A percentile compares a stretch with the other conserved stretches of the same genome.
phyloP scores from a whole-genome alignment of 2,888 invertebrate species.

The Oscheius sp. region DNA sequence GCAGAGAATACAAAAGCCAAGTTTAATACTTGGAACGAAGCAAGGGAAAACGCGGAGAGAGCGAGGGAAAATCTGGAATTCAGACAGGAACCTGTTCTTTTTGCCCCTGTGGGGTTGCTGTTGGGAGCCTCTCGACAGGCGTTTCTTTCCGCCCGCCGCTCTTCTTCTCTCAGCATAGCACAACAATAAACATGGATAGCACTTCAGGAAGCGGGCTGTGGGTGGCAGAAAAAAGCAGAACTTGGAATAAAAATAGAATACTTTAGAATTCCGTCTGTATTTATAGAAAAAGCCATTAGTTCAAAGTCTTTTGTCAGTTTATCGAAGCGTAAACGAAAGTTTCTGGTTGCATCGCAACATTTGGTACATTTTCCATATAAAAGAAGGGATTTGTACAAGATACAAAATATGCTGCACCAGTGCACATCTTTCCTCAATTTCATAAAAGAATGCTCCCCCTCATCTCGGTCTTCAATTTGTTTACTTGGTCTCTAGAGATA shows the following conservation, averaged over 20 bases:
- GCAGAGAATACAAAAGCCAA: conserved; percentile 6
- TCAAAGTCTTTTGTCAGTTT: too few species aligned
- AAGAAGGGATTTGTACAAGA: background rate
- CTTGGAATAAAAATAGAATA: too few species aligned
- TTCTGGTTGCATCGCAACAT: background rate
- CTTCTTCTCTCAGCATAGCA: conserved; percentile 13
- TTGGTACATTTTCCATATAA: background rate
- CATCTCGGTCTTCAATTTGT: conserved; percentile 1
- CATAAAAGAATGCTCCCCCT: background rate
- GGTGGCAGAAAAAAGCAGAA: too few species aligned
- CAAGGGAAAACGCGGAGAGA: background rate
- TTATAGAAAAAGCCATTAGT: too few species aligned
- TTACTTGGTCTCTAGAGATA: background rate
- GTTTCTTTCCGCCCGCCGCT: conserved; percentile 25
- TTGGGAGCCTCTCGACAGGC: conserved; percentile 33
- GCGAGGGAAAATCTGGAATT: conserved; percentile 26
- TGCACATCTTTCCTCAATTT: too few species aligned
- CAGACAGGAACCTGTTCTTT: conserved; percentile 34
- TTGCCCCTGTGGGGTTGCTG: background rate
- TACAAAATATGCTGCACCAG: background rate
- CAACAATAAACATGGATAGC: conserved; percentile 28
- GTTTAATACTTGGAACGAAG: conserved; percentile 34
- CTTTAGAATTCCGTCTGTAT: too few species aligned
- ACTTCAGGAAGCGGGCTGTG: background rate
- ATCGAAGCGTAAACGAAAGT: too few species aligned